phyloP scores from a whole-genome alignment of 2,113 vertebrate genomes.

The Gadus macrocephalus region DNA sequence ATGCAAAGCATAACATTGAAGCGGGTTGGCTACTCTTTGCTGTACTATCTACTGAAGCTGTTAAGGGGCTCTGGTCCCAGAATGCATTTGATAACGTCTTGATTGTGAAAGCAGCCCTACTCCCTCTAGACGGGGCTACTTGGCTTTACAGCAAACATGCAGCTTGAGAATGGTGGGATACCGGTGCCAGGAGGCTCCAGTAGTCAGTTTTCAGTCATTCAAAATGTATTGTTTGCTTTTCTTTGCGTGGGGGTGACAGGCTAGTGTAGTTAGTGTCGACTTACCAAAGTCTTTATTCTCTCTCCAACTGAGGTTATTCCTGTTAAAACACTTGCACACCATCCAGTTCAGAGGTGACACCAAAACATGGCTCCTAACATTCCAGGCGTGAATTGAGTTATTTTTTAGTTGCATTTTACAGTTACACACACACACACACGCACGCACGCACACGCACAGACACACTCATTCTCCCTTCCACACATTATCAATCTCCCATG shows the following conservation, averaged over 20 bases:
- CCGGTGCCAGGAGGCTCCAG: constrained; percentile 13
- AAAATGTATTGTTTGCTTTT: constrained; percentile 44
- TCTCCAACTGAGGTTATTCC: constrained; percentile 40
- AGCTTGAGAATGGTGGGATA: constrained; percentile 3
- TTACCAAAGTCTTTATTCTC: constrained; percentile 27
- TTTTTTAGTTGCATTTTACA: constrained; percentile 18
- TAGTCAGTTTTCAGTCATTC: constrained; percentile 21
- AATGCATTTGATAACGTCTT: constrained; percentile 20
- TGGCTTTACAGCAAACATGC: not conserved
- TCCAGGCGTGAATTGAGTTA: constrained; percentile 24
- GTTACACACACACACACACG: constrained; percentile 21
- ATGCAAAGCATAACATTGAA: constrained; percentile 2
- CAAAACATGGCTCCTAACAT: constrained; percentile 50
- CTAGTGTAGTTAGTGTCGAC: constrained; percentile 29
- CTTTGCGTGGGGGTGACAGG: constrained; percentile 16
- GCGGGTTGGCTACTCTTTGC: constrained; percentile 10
- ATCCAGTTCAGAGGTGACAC: constrained; percentile 44
- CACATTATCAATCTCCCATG: too few relatives aligned
- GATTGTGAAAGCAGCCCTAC: constrained; percentile 13
- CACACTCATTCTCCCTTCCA: too few relatives aligned
- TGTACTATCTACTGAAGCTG: constrained; percentile 9
- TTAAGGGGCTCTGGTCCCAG: constrained; percentile 19
- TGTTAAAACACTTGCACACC: constrained; percentile 36
- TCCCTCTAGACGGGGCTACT: constrained; percentile 13
- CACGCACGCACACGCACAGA: constrained; percentile 14